Base-by-base conservation (phyloP, 2,113 vertebrate genomes). In the Sula dactylatra region DNA sequence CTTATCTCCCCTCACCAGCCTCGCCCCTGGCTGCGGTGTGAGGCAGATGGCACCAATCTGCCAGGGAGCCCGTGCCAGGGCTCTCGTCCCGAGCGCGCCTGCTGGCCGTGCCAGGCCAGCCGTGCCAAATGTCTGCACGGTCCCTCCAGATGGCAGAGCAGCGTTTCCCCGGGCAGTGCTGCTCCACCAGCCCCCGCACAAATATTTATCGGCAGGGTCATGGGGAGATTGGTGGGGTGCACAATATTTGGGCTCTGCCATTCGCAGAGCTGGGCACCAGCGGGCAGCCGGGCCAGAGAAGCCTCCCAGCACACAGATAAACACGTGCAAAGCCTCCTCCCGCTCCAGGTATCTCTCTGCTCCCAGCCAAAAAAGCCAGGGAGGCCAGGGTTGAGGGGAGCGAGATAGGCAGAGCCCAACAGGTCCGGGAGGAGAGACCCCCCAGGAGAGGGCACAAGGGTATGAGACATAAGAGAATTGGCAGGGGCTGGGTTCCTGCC, bases 31-130 rank as follows among this genome's bases (percentile, higher is more conserved):
- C 96, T 65, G 93, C 67, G 4, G 88, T 2, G 14, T 8, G 3
- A 94, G 92, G 95, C 97, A 98, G 98, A 98, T 98, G 98, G 98
- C 97, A 97, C 95, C 98, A 97, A 98, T 98, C 97, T 98, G 98
- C 97, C 38, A 31, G 77, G 71, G 82, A 96, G 36, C 52, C 87
- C 11, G 11, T 85, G 95, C 97, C 97, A 90, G 49, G 96, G 88
- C 97, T 82, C 93, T 59, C 13, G 16, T 94, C 95, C 97, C 56
- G 38, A 93, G 95, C 84, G 38, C 11, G 34, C 65, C 50, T 5
- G 7, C 7, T 44, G 87, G 93, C 97, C 88, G 15, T 94, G 91
- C 83, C 97, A 93, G 88, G 49, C 77, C 18, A 5, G 45, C 88
- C 31, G 3, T 96, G 96, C 95, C 95, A 97, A 94, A 36, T 7